Percentiles rank a stretch among this genome's conserved stretches.
Evolutionary conservation across 2,797 vertebrate genomes (phyloP).

Genomic region (Semotilus atromaculatus): DNA sequence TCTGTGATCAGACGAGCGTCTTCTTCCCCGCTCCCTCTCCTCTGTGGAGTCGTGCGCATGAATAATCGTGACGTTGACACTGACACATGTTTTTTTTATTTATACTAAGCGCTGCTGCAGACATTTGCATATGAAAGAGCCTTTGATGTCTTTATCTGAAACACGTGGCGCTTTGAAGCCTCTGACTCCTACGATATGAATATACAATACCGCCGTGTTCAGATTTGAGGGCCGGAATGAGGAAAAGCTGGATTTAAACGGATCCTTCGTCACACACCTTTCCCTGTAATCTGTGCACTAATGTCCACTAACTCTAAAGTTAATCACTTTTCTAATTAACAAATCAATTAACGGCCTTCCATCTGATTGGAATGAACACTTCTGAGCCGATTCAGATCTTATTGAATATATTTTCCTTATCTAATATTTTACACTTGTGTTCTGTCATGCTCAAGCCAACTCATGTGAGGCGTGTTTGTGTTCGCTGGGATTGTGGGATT

Average conservation of each 20-base stretch:
- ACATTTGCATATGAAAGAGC: slow-evolving; percentile 62
- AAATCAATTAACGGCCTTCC: slow-evolving; percentile 19
- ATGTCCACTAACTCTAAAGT: neutral
- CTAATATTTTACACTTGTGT: neutral
- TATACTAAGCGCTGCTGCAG: slow-evolving; percentile 42
- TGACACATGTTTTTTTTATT: slow-evolving; percentile 52
- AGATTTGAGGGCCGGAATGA: slow-evolving; percentile 43
- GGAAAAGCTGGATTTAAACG: slow-evolving; percentile 41
- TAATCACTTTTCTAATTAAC: slow-evolving; percentile 32
- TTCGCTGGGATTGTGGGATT: neutral
- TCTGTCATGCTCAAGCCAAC: neutral
- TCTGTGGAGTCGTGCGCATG: slow-evolving; percentile 37
- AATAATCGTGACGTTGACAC: slow-evolving; percentile 56
- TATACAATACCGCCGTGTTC: slow-evolving; percentile 37
- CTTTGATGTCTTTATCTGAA: slow-evolving; percentile 63
- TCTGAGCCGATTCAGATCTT: neutral
- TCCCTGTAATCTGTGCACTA: slow-evolving; percentile 30
- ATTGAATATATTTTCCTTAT: neutral
- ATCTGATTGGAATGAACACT: neutral
- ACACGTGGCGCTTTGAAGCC: slow-evolving; percentile 55
- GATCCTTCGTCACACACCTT: slow-evolving; percentile 17
- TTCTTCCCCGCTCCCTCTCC: neutral
- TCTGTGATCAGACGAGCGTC: neutral
- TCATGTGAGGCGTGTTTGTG: neutral
- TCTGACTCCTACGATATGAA: slow-evolving; percentile 53